Conservation (phyloP, 2,888 invertebrate species). For the Sminthurides aquaticus region DNA sequence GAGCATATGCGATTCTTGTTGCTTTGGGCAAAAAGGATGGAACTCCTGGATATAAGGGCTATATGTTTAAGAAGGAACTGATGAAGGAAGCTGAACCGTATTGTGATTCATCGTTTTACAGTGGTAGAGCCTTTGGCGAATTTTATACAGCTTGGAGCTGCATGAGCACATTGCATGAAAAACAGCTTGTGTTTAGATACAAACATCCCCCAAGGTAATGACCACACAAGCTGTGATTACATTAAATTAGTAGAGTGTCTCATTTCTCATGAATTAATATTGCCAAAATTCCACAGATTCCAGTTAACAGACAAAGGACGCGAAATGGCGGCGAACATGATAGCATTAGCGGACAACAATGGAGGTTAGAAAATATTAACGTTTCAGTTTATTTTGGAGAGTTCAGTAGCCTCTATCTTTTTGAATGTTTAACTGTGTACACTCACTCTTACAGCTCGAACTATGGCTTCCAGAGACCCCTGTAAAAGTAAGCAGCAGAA, state of each 20-base stretch:
- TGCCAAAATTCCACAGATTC: constrained; percentile 42
- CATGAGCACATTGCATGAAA: constrained; percentile 57
- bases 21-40: constrained; percentile 54
- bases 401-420: too few species aligned
- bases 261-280: neutral
- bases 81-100: constrained; percentile 55
- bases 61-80: constrained; percentile 56
- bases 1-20: constrained; percentile 60
- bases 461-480: too few species aligned
- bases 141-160: constrained; percentile 63
- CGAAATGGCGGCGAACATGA: constrained; percentile 43
- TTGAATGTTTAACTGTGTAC: too few species aligned
- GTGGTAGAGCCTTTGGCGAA: constrained; percentile 49
- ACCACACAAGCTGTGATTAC: constrained; percentile 14
- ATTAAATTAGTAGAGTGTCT: neutral
- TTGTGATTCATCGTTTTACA: constrained; percentile 57
- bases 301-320: constrained; percentile 46
- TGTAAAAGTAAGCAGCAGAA: too few species aligned
- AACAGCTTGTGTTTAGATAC: constrained; percentile 55
- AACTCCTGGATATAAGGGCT: constrained; percentile 48
- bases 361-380: constrained; percentile 2
- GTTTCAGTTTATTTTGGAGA: too few species aligned
- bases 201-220: constrained; percentile 53
- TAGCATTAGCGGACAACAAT: neutral
- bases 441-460: too few species aligned